Evolutionary conservation across 2,888 invertebrate species (phyloP), one percentile per base, ranked within the genome.

Genomic region (Megaustenia siamemsis): DNA sequence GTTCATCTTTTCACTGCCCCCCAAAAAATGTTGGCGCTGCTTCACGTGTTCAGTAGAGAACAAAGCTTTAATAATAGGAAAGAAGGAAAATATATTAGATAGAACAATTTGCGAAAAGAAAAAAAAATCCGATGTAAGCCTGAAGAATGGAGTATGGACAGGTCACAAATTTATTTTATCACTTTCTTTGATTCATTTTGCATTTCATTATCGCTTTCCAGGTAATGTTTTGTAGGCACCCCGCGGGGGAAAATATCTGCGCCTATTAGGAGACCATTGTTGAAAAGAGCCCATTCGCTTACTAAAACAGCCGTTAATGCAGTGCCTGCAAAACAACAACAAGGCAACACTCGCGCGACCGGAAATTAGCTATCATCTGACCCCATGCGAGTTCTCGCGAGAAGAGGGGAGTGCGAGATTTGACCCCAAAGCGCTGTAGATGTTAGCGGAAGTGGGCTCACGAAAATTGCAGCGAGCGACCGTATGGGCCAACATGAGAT

Each of bases 281-380:
- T 38, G 60, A 56, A 43, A 12, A 56, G 60, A 53, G 82, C 60
- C 80, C 68, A 35, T 80, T 73, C 82, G 82, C 82, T 73, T 71
- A 66, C 66, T 45, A 76, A 66, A 82, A 68, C 82, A 82, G 76
- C 24, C 82, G 66, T 49, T 76, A 76, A 82, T 68, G 63, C 76
- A 49, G 76, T 8, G 35, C 28, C 60, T 28, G 82, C 73, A 60
- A 49, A 82, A 82, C 63, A 73, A 66, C 82, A 84, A 78, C 71
- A 71, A 56, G n/a, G 73, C 60, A 60, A 71, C 43, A 45, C 71
- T 71, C 79, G 83, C 83, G 56, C 78, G 82, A 71, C 83, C 83
- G 83, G 83, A 84, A 84, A 79, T 84, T 84, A 84, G 83, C 83
- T 78, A 84, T 84, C 83, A 84, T 79, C 78, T 84, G 83, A 77